Evolutionary conservation across 2,888 invertebrate species (phyloP), one percentile per base, ranked within the genome.

Genomic region (Epirrita christyi): DNA sequence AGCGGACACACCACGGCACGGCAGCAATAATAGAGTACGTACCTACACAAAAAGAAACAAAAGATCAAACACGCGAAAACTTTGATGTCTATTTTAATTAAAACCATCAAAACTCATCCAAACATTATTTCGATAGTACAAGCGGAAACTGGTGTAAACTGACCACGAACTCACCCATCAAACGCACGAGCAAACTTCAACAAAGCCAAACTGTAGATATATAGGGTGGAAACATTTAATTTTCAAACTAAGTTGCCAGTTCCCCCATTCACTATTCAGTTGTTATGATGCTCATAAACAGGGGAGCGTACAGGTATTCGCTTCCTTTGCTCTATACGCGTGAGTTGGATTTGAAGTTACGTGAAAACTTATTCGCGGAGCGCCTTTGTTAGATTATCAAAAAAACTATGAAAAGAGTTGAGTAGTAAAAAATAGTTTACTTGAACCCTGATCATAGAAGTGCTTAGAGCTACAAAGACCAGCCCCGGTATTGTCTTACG

Each of bases 161-260:
- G 55, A 59, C 61, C 63, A 46, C 59, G 45, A 45, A 44, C 50
- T 55, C 55, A 21, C 56, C 54, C 58, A 61, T 60, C 53, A 59
- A 59, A 59, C 55, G 55, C 55, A 57, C 43, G 27, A 42, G 14
- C 51, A 51, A 64, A 66, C 56, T 64, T 61, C 54, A 57, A 64
- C 66, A 66, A 64, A 64, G 64, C 56, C 40, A 59, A 61, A 59
- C 55, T 59, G 44, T 37, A 61, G 56, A 56, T 58, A 49, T 21
- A 21, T 21, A 21, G 21, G 52, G 50, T 59, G 36, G 53, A 50
- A 48, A 61, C 59, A 61, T 66, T 61, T 61, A 57, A 46, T 51
- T 45, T 51, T 15, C 46, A 51, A 42, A 56, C 50, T 53, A 56
- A 51, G 44, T 50, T 51, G 13, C 34, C 15, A 43, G 40, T 40